A percentile compares a stretch with the other conserved stretches of the same genome.
These are phyloP conservation scores for Karalla daura DNA, from an alignment of 2,797 vertebrate species.

Conservation along the genomic window DNA sequence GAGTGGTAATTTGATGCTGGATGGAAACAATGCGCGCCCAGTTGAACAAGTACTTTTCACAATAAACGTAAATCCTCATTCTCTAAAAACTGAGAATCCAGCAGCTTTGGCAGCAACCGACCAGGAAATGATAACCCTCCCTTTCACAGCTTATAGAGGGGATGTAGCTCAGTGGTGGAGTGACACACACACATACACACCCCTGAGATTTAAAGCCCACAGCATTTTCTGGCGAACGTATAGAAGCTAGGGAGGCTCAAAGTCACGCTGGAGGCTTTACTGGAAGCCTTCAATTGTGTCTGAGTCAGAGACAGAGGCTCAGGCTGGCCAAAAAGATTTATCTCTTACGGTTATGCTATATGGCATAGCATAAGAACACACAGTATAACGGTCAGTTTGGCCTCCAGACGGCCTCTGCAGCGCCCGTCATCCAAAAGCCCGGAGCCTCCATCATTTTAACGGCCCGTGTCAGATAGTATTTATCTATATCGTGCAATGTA, in stretches of 20 bases:
- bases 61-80: no score
- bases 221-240: constrained; percentile 25
- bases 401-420: constrained; percentile 22
- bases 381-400: constrained; percentile 10
- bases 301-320: constrained; percentile 17
- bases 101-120: no score
- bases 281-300: constrained; percentile 5
- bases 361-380: neutral
- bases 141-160: no score
- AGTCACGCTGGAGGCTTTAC: constrained; percentile 3
- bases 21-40: no score
- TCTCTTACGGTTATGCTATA: neutral
- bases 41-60: no score
- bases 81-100: no score
- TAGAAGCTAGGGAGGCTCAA: constrained; percentile 16
- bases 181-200: constrained; percentile 16
- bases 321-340: constrained; percentile 7
- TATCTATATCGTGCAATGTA: constrained; percentile 59
- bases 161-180: no score
- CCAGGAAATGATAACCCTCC: no score
- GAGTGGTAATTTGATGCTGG: no score
- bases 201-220: constrained; percentile 31
- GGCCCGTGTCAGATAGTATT: constrained; percentile 45
- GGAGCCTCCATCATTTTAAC: constrained; percentile 37
- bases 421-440: constrained; percentile 16